Evolutionary conservation across 2,888 invertebrate species (phyloP).

Genomic region (Heliconius erato): DNA sequence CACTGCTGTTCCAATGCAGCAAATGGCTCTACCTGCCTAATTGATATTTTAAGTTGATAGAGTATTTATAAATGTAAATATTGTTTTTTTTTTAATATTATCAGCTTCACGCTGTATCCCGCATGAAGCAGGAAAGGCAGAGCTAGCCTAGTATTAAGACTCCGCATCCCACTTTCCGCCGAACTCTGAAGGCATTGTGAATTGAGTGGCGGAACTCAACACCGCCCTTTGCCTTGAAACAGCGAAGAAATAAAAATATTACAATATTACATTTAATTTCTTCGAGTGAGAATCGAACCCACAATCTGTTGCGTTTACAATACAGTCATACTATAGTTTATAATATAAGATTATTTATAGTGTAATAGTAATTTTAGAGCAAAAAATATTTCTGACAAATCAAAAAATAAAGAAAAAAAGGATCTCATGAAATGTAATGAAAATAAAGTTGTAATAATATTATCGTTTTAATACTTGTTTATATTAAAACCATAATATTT

Average conservation of each 20-base stretch:
- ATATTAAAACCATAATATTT: too few species aligned
- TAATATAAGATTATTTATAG: too few species aligned
- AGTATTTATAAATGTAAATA: conserved; percentile 1
- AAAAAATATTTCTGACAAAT: not conserved
- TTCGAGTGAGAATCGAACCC: not conserved
- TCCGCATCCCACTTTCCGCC: not conserved
- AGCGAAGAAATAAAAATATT: too few species aligned
- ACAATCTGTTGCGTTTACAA: not conserved
- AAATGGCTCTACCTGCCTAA: conserved; percentile 48
- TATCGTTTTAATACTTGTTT: too few species aligned
- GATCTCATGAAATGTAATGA: too few species aligned
- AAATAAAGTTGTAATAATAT: too few species aligned
- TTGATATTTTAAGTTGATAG: conserved; percentile 12
- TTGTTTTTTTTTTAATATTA: not conserved
- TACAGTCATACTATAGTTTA: not conserved
- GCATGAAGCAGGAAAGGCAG: not conserved
- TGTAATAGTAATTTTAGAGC: too few species aligned
- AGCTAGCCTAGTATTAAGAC: not conserved
- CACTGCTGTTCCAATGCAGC: conserved; percentile 53
- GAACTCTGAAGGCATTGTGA: too few species aligned
- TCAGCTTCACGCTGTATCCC: not conserved
- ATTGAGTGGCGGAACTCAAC: too few species aligned
- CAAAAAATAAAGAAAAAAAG: too few species aligned
- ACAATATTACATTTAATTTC: too few species aligned
- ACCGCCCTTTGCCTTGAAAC: too few species aligned